Evolutionary conservation across 2,797 vertebrate species (phyloP).

Genomic region (Thripadectes ignobilis): DNA sequence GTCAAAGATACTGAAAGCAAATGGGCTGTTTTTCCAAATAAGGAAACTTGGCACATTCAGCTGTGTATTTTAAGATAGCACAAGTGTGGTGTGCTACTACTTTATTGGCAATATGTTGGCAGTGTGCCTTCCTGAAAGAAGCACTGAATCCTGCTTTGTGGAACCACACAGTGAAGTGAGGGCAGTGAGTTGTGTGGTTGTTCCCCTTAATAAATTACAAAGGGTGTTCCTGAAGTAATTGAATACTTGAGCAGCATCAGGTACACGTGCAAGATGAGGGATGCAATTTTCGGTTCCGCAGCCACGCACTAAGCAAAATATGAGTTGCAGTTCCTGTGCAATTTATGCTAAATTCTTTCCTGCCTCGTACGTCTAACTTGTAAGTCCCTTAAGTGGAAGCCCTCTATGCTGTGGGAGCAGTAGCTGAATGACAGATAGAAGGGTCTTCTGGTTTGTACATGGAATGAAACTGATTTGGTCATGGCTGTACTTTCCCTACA

Average conservation of each 20-base stretch:
- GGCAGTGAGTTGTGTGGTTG: not conserved
- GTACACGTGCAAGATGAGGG: not conserved
- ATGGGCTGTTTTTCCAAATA: slow-evolving; percentile 79
- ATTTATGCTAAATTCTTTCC: not conserved
- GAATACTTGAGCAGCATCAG: not conserved
- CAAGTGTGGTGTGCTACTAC: slow-evolving; percentile 72
- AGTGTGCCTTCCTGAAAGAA: slow-evolving; percentile 65
- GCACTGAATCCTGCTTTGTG: slow-evolving; percentile 46
- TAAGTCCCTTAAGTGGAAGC: not conserved
- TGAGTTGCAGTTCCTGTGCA: not conserved
- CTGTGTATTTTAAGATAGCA: slow-evolving; percentile 78
- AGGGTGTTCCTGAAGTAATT: not conserved
- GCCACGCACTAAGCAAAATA: not conserved
- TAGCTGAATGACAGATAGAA: not conserved
- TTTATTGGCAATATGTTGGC: slow-evolving; percentile 80
- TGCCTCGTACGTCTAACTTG: not conserved
- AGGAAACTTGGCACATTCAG: slow-evolving; percentile 78
- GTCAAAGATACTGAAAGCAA: slow-evolving; percentile 78
- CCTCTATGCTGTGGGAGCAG: not conserved
- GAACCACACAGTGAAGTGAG: not conserved
- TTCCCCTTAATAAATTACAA: not conserved
- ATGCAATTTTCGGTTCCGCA: not conserved
- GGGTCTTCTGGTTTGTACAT: accelerated
- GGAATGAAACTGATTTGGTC: not conserved
- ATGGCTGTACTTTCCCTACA: not conserved